Conservation (phyloP, 2,113 vertebrate species). For the Apistogramma diplotaenia region DNA sequence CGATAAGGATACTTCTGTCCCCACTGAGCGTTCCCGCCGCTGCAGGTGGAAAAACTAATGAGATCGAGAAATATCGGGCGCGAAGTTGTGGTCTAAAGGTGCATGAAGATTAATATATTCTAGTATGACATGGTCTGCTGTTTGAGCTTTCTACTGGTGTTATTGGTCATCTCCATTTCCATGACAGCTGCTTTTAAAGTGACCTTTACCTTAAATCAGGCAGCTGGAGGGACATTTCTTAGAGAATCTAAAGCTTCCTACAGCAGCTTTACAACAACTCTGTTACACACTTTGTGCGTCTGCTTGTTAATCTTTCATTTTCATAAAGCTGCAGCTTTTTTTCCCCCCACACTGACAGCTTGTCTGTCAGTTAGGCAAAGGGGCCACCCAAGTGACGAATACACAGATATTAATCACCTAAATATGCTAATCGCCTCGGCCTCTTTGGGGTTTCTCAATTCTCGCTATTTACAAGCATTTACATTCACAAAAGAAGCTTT, state of each 20-base stretch:
- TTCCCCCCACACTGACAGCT: neutral
- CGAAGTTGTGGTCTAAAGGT: neutral
- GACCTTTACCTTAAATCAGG: neutral
- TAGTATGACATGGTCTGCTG: neutral
- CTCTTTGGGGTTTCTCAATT: neutral
- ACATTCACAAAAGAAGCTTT: neutral
- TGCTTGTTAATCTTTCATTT: neutral
- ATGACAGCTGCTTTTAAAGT: neutral
- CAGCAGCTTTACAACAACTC: neutral
- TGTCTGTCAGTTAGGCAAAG: neutral
- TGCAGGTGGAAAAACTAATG: neutral
- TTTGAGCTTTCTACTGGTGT: neutral
- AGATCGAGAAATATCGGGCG: neutral
- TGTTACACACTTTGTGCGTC: neutral
- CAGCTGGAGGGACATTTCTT: neutral
- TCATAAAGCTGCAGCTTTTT: too few relatives aligned
- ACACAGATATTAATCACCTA: neutral
- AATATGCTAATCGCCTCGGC: neutral
- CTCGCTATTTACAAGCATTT: neutral
- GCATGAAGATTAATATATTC: neutral
- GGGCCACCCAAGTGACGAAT: neutral
- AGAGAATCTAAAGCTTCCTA: neutral
- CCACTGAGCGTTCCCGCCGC: neutral
- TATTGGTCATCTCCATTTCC: neutral
- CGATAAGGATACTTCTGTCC: neutral